Percentiles rank a stretch among this genome's conserved stretches.
Conservation (phyloP, 2,113 vertebrate species). For the Perca schrenkii region DNA sequence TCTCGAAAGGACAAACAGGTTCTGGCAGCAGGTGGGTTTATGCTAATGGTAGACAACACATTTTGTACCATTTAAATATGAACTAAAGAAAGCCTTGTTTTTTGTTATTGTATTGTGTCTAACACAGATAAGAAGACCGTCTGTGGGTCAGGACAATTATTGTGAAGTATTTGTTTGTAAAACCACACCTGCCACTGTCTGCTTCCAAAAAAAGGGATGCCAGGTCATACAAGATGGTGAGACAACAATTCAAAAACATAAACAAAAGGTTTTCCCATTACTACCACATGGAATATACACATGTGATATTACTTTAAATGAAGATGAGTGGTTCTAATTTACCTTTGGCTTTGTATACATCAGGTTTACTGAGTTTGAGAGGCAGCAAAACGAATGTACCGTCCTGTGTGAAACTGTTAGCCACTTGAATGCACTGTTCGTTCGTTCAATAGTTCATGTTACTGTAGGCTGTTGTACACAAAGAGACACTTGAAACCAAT, state of each 20-base stretch:
- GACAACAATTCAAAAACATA: constrained; percentile 11
- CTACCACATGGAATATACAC: background rate
- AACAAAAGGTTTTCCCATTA: background rate
- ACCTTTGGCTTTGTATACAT: constrained; percentile 2
- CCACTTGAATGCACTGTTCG: background rate
- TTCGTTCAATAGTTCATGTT: constrained; percentile 40
- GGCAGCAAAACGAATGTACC: constrained; percentile 10
- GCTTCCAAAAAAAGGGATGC: constrained; percentile 10
- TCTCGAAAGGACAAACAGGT: background rate
- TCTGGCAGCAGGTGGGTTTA: background rate
- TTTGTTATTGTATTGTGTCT: constrained; percentile 45
- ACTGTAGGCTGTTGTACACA: constrained; percentile 5
- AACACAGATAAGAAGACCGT: constrained; percentile 31
- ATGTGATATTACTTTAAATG: constrained; percentile 16
- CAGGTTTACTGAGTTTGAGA: background rate
- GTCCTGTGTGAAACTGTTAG: background rate
- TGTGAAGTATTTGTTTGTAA: constrained; percentile 51
- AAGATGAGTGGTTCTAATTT: constrained; percentile 20
- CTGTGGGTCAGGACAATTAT: constrained; percentile 23
- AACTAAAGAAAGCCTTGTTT: constrained; percentile 24
- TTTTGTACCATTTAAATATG: constrained; percentile 49
- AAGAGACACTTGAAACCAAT: constrained; percentile 42
- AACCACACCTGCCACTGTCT: constrained; percentile 56
- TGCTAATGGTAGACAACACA: background rate
- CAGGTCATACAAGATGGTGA: constrained; percentile 6